These are phyloP conservation scores for Macrophya annulata DNA, from an alignment of 2,888 invertebrate genomes.

Conservation along the genomic window DNA sequence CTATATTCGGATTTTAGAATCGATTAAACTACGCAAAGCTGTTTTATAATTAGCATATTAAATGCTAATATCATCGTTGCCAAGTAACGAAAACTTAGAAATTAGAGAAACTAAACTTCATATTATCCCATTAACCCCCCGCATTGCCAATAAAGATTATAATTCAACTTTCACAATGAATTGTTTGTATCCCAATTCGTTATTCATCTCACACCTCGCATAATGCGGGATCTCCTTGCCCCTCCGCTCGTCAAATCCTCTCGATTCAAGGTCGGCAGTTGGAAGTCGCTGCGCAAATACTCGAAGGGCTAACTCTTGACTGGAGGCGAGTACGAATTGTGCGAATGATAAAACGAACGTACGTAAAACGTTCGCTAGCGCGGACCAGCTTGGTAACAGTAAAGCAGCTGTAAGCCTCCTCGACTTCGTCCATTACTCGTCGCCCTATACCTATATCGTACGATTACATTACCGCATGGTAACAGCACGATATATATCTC, in stretches of 20 bases:
- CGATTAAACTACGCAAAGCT: not conserved
- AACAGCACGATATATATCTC: conserved; percentile 29
- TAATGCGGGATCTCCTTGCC: not conserved
- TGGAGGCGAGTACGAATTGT: not conserved
- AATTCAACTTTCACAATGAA: conserved; percentile 4
- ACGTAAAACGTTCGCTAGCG: conserved; percentile 3
- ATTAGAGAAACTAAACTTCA: not conserved
- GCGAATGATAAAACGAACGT: conserved; percentile 34
- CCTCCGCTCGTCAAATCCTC: not conserved
- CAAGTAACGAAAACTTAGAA: not conserved
- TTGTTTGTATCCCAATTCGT: not conserved
- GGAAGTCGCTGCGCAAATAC: conserved; percentile 31
- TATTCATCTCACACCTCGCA: conserved; percentile 16
- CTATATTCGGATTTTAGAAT: not conserved
- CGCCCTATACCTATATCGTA: conserved; percentile 27
- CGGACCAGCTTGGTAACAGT: conserved; percentile 43
- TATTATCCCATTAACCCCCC: not conserved
- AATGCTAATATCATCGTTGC: not conserved
- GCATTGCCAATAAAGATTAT: not conserved
- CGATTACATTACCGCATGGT: conserved; percentile 44
- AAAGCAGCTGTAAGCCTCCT: conserved; percentile 41
- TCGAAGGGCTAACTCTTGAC: not conserved
- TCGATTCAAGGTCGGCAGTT: conserved; percentile 27
- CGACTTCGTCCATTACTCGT: conserved; percentile 16
- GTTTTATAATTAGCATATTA: not conserved